Percentiles rank a stretch among this genome's conserved stretches.
Evolutionary conservation across 2,888 invertebrate species (phyloP).

Genomic region (Drosophila mimica): DNA sequence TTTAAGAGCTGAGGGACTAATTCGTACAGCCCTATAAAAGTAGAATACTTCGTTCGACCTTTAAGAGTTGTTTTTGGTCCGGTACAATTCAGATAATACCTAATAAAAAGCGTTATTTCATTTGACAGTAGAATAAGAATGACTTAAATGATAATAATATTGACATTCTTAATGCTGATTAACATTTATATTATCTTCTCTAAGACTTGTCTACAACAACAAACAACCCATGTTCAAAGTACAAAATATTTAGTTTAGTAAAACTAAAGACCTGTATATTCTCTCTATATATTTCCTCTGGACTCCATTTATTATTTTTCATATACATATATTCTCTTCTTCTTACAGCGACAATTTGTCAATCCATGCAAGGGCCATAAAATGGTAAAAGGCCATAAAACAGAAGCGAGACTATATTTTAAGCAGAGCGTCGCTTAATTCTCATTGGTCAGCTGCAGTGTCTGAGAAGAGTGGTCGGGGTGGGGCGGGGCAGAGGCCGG

Average conservation of each 20-base stretch:
- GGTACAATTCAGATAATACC: background rate
- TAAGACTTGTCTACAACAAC: background rate
- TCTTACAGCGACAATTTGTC: background rate
- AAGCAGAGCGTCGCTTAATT: slow-evolving; percentile 37
- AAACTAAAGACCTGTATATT: background rate
- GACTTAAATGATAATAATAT: background rate
- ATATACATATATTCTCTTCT: background rate
- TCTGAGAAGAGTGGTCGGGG: background rate
- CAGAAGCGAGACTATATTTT: slow-evolving; percentile 16
- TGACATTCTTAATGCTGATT: background rate
- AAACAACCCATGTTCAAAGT: background rate
- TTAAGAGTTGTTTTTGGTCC: background rate
- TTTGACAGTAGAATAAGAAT: background rate
- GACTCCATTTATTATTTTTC: background rate
- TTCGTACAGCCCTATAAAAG: background rate
- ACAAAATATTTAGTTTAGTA: background rate
- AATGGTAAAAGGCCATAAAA: slow-evolving; percentile 26
- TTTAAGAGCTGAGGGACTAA: background rate
- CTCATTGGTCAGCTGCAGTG: slow-evolving; percentile 53
- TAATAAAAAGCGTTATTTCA: background rate
- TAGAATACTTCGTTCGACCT: background rate
- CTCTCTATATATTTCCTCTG: background rate
- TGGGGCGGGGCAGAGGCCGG: background rate
- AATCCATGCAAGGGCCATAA: slow-evolving; percentile 20
- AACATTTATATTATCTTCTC: background rate